Percentiles rank a stretch among this genome's conserved stretches.
Conservation (phyloP, 2,888 invertebrate genomes). For the Ypsolopha sequella region DNA sequence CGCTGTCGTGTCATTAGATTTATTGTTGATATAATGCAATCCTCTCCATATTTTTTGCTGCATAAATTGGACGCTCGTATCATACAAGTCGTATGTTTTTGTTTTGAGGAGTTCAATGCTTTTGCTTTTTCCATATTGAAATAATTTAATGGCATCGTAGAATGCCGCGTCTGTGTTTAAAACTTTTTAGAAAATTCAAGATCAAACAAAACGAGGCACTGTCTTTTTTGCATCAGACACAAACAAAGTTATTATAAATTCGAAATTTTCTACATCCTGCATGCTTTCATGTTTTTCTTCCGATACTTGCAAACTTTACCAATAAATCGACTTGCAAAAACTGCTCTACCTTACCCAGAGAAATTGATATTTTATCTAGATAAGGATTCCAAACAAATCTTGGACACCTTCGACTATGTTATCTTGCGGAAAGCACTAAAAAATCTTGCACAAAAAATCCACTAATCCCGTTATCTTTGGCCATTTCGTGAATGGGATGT, state of each 20-base stretch:
- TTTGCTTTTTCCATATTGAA: slow-evolving; percentile 4
- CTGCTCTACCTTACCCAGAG: too few relatives aligned
- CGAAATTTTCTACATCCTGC: too few relatives aligned
- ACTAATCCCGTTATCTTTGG: slow-evolving; percentile 36
- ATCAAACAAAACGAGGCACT: too few relatives aligned
- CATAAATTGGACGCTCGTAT: slow-evolving; percentile 22
- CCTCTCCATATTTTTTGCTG: slow-evolving; percentile 51
- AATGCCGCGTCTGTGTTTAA: too few relatives aligned
- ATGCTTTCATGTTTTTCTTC: too few relatives aligned
- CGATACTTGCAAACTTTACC: too few relatives aligned
- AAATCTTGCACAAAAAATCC: slow-evolving; percentile 19
- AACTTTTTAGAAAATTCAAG: too few relatives aligned
- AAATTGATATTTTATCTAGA: too few relatives aligned
- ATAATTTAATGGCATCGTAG: background rate
- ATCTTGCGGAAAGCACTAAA: slow-evolving; percentile 1
- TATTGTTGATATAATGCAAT: slow-evolving; percentile 69
- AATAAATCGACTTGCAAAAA: too few relatives aligned
- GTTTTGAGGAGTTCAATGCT: slow-evolving; percentile 3
- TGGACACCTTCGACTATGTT: background rate
- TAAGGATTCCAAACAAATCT: slow-evolving; percentile 1
- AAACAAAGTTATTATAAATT: too few relatives aligned
- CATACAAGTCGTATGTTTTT: too few relatives aligned
- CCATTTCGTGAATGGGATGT: slow-evolving; percentile 50
- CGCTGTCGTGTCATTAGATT: slow-evolving; percentile 69
- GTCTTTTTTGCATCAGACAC: too few relatives aligned